Base-by-base conservation (phyloP, 2,797 vertebrate genomes). In the Thaleichthys pacificus region DNA sequence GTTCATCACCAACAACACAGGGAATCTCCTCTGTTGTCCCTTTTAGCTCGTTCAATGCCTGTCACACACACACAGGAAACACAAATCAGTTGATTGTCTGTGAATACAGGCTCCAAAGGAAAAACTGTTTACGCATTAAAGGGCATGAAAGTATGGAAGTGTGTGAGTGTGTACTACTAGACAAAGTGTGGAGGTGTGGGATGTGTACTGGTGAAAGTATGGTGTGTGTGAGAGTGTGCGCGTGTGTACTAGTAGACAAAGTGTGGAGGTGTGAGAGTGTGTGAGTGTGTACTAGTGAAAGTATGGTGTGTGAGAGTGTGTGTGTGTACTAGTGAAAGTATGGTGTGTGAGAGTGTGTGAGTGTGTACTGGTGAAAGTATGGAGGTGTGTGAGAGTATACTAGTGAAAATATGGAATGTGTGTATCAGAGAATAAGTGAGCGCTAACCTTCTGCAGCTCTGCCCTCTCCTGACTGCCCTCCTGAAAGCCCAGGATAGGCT, bases 1-100 rank as follows among this genome's bases (percentile, higher is more conserved):
- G 93, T 71, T 99, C 94, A 0, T 96, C 96, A 3, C 96, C 97
- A 0, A 99, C 87, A 75, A 99, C 94, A 0, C 97, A 99, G 0
- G 97, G 97, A 82, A 99, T 90, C 72, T 95, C 92, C 85, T 97
- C 96, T 0, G 94, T 99, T 82, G 42, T 90, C 71, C 83, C 94
- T 81, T 93, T 95, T 56, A 97, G 78, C 5, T 89, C 79, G 0
- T 82, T 84, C 0, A 99, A 82, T 0, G 91, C 95, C 97, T 99
- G 69, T 3, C 17, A 74, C 38, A 42, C 38, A 42, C 38, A 42
- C 38, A 42, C 38, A 42, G 6, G 8, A 7, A 42, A 42, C 38
- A 42, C 38, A 42, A 7, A 19, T 5, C 56, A 58, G 19, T 58
- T n/a, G 21, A 6, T 35, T 35, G 7, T 35, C 28, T 35, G 32